Base-by-base conservation (phyloP, 2,113 vertebrate species). In the Procavia capensis region DNA sequence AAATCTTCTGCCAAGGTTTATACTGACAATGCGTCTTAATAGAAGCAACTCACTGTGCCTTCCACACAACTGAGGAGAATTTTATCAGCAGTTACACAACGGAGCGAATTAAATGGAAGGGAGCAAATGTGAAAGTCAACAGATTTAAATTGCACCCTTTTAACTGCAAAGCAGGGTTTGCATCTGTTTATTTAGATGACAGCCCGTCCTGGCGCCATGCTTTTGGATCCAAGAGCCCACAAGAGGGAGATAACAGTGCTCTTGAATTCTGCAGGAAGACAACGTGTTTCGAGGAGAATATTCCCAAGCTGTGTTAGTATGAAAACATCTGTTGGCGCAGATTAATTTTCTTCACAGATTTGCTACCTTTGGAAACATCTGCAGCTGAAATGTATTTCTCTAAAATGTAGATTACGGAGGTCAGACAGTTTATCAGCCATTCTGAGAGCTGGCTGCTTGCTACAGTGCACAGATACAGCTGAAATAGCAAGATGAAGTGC, bases 391-490 rank as follows among this genome's bases (percentile, higher is more conserved):
- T 97, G 47, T 27, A 45, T 72, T 95, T 98, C 85, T 80, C 4
- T 45, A 94, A 95, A 96, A 95, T 86, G 74, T 72, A 96, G 78
- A 96, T 94, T 97, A 87, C 82, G 94, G 94, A 95, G 87, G 92
- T 83, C 91, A 96, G 19, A 92, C 90, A 81, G 93, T 96, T 88
- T 98, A 95, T 95, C 96, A 98, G 95, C 31, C 92, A 57, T 96
- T 93, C 78, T 86, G 36, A 29, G 79, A 96, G 95, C 31, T 66
- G 64, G 43, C 70, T 75, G 91, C 85, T 47, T 96, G 95, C 96
- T 91, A 88, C 70, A 86, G 92, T 88, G 16, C 16, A 50, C 70
- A 93, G 97, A 96, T 95, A 92, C 19, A 81, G 72, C 93, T 88
- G 94, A 96, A 96, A 81, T 70, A 94, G 80, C 74, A 92, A 90